Percentiles rank a stretch among this genome's conserved stretches.
Evolutionary conservation across 2,888 invertebrate genomes (phyloP).

Genomic region (Zygaena filipendulae): DNA sequence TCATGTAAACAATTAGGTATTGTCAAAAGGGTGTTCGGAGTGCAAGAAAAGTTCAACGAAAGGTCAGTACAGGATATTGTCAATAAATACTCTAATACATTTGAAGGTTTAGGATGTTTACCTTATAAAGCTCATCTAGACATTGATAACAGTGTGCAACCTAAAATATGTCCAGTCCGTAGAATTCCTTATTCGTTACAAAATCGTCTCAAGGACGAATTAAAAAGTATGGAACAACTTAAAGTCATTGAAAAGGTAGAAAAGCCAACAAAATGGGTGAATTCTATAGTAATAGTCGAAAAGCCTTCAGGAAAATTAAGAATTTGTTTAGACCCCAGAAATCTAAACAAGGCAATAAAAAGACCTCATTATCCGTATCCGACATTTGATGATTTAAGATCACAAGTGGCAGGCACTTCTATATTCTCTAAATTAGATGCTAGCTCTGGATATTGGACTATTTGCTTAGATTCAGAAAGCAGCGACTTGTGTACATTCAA

Average conservation of each 20-base stretch:
- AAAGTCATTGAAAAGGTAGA: conserved; percentile 10
- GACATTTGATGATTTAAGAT: conserved; percentile 14
- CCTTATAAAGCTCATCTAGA: too few relatives aligned
- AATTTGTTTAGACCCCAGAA: conserved; percentile 15
- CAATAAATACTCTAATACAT: conserved; percentile 1
- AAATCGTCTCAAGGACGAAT: conserved; percentile 1
- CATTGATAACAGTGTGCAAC: too few relatives aligned
- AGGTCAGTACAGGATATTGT: too few relatives aligned
- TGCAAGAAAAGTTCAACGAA: too few relatives aligned
- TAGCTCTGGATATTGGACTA: conserved; percentile 16
- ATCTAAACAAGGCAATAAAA: conserved; percentile 13
- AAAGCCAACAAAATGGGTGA: conserved; percentile 16
- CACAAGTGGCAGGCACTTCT: conserved; percentile 10
- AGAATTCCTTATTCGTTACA: too few relatives aligned
- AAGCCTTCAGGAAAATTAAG: conserved; percentile 15
- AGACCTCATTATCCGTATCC: conserved; percentile 15
- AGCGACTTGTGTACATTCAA: conserved; percentile 19
- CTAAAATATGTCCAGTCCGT: too few relatives aligned
- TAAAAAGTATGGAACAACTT: conserved; percentile 9
- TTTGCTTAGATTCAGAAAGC: conserved; percentile 8
- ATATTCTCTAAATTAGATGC: conserved; percentile 17
- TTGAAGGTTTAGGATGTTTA: conserved; percentile 4
- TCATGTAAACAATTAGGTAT: conserved; percentile 3
- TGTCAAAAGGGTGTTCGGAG: conserved; percentile 1
- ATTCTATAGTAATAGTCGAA: conserved; percentile 9